Conservation (phyloP, 2,888 invertebrate species). For the Herminia tarsipennalis region DNA sequence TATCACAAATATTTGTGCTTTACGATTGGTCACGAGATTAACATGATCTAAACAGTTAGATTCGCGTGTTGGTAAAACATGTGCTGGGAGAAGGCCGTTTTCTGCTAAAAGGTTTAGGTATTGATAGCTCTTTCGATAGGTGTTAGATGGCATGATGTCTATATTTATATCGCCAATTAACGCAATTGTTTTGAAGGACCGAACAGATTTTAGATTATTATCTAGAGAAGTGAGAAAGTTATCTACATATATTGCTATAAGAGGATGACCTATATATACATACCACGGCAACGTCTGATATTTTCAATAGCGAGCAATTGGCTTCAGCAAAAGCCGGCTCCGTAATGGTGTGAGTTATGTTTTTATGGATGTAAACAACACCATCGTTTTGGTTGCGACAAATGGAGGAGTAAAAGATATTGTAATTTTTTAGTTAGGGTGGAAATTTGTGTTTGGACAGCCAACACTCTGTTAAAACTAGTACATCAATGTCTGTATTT, state of each 20-base stretch:
- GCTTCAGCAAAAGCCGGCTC: neutral
- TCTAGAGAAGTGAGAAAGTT: too few species aligned
- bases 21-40: neutral
- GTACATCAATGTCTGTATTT: neutral
- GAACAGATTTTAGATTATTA: too few species aligned
- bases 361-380: neutral
- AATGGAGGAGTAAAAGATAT: neutral
- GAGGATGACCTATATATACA: too few species aligned
- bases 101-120: neutral
- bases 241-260: too few species aligned
- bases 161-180: too few species aligned
- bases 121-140: too few species aligned
- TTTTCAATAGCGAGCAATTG: too few species aligned
- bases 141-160: too few species aligned
- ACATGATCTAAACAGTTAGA: slow-evolving; percentile 5
- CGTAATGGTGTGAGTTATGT: neutral
- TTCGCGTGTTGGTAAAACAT: slow-evolving; percentile 6
- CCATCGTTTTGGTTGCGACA: slow-evolving; percentile 4
- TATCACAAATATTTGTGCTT: slow-evolving; percentile 5
- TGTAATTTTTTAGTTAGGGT: neutral
- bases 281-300: too few species aligned
- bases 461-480: slow-evolving; percentile 5
- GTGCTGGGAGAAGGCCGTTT: slow-evolving; percentile 7
- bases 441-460: slow-evolving; percentile 1
- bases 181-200: too few species aligned